A percentile compares a stretch with the other conserved stretches of the same genome.
Conservation (phyloP, 2,113 vertebrate species). For the Dolichallabes microphthalmus region DNA sequence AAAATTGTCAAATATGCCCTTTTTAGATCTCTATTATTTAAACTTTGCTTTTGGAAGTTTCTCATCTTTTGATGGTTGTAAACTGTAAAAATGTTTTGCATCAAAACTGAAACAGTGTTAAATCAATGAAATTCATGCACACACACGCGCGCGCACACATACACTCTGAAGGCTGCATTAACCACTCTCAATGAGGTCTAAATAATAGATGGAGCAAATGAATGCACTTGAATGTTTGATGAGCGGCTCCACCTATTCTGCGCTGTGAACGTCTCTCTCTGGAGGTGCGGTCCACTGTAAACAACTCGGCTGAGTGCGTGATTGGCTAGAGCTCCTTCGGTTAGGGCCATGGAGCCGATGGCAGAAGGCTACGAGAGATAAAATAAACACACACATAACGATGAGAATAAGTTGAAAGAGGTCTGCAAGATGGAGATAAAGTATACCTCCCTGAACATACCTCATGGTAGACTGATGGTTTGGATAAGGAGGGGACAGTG, state of each 20-base stretch:
- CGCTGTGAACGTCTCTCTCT: conserved; percentile 94
- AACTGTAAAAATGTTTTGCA: background rate
- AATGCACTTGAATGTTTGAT: conserved; percentile 49
- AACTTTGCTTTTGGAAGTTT: background rate
- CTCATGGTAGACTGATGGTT: conserved; percentile 96
- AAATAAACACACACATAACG: conserved; percentile 13
- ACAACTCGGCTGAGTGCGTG: conserved; percentile 91
- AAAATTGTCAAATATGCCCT: no score
- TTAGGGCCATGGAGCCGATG: conserved; percentile 94
- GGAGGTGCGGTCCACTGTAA: conserved; percentile 93
- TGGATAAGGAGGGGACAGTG: conserved; percentile 94
- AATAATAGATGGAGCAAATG: conserved; percentile 41
- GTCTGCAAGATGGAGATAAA: background rate
- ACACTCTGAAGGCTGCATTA: conserved; percentile 30
- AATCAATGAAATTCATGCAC: background rate
- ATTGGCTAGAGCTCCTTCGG: conserved; percentile 92
- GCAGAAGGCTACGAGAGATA: conserved; percentile 79
- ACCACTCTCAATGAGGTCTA: conserved; percentile 25
- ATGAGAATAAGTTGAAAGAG: background rate
- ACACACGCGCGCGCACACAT: conserved; percentile 7
- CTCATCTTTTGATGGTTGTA: background rate
- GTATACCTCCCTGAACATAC: conserved; percentile 69
- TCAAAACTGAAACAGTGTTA: background rate
- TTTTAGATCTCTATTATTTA: no score
- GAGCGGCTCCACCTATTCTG: conserved; percentile 85